These are phyloP conservation scores for Apoda limacodes DNA, from an alignment of 2,888 invertebrate genomes.

Conservation along the genomic window DNA sequence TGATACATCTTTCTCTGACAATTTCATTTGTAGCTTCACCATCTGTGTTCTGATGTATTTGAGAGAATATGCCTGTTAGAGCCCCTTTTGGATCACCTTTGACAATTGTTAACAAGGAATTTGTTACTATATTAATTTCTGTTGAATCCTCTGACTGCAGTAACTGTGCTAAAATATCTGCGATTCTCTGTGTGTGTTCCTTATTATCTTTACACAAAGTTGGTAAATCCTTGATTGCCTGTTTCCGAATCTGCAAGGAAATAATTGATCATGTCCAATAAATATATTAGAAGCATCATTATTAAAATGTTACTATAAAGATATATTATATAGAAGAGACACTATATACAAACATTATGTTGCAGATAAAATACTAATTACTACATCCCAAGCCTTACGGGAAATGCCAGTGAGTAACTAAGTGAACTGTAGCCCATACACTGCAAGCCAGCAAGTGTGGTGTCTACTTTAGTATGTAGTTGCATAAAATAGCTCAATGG, in stretches of 20 bases:
- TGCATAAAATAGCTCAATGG: no score
- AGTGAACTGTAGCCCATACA: no score
- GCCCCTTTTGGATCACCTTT: conserved; percentile 78
- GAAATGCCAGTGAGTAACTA: no score
- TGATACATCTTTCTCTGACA: conserved; percentile 87
- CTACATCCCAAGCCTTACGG: no score
- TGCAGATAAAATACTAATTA: no score
- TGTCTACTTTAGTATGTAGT: no score
- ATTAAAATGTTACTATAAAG: no score
- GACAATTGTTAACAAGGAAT: conserved; percentile 82
- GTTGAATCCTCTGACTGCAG: conserved; percentile 87
- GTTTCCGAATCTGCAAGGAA: conserved; percentile 84
- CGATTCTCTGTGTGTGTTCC: conserved; percentile 86
- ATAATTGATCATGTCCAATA: not conserved
- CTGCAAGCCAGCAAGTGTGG: no score
- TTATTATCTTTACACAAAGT: conserved; percentile 87
- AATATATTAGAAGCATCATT: no score
- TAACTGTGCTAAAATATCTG: conserved; percentile 92
- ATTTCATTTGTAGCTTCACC: conserved; percentile 72
- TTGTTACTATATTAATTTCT: conserved; percentile 87
- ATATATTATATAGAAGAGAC: no score
- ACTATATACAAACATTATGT: no score
- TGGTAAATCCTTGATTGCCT: conserved; percentile 93
- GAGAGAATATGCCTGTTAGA: conserved; percentile 65
- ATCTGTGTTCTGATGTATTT: conserved; percentile 63